phyloP scores from a whole-genome alignment of 2,113 vertebrate species.

The Hucho hucho region DNA sequence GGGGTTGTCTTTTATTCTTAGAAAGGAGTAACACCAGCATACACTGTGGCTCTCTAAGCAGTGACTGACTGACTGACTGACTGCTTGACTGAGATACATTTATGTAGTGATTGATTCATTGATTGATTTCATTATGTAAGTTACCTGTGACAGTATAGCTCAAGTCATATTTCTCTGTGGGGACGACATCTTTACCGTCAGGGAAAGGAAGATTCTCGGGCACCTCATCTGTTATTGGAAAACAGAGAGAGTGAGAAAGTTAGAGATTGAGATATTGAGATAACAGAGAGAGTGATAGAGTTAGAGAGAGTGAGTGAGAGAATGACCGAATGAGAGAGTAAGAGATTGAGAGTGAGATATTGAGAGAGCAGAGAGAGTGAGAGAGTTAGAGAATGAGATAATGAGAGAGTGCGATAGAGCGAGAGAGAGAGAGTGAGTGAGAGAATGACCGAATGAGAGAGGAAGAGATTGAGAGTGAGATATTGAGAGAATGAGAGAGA shows the following conservation, averaged over 20 bases:
- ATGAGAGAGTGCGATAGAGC: too few species aligned
- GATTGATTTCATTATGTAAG: not conserved
- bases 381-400: too few species aligned
- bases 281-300: too few species aligned
- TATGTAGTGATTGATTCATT: not conserved
- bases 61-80: not conserved
- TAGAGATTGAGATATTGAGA: too few species aligned
- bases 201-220: conserved; percentile 64
- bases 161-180: conserved; percentile 43
- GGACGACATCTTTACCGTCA: conserved; percentile 65
- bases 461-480: too few species aligned
- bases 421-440: too few species aligned
- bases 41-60: not conserved
- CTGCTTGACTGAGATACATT: not conserved
- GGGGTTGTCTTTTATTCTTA: too few species aligned
- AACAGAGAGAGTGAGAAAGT: not conserved
- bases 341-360: not conserved
- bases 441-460: too few species aligned
- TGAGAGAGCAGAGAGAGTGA: not conserved
- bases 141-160: conserved; percentile 58
- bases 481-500: too few species aligned
- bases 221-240: conserved; percentile 56
- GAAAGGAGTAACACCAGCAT: not conserved
- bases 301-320: not conserved
- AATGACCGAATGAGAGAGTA: not conserved